These are phyloP conservation scores for Diachasmimorpha longicaudata DNA, from an alignment of 1,140 invertebrate genomes.

Conservation along the genomic window DNA sequence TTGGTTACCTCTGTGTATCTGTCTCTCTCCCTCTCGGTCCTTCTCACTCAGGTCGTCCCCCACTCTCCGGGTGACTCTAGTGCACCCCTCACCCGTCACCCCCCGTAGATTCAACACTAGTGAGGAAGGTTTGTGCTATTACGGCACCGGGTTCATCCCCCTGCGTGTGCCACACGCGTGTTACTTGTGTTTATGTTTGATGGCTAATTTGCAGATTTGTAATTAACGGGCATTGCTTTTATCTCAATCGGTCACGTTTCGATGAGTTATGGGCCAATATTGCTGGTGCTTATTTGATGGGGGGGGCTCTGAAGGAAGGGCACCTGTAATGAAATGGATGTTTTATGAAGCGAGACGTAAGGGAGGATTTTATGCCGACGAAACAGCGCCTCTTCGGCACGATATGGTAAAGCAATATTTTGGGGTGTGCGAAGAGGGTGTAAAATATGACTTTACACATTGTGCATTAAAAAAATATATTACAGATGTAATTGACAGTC, in stretches of 20 bases:
- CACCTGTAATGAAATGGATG: too few relatives aligned
- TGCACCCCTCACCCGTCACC: slow-evolving; percentile 8
- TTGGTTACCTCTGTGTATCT: slow-evolving; percentile 30
- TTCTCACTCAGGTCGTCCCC: slow-evolving; percentile 45
- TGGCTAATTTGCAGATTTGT: neutral
- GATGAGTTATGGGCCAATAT: neutral
- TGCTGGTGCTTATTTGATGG: too few relatives aligned
- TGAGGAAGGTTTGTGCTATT: neutral
- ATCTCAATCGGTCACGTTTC: neutral
- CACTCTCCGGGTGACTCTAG: neutral
- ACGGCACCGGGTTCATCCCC: neutral
- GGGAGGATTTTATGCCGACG: too few relatives aligned
- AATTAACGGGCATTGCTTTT: neutral
- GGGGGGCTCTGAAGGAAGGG: too few relatives aligned
- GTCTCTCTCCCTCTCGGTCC: slow-evolving; percentile 32
- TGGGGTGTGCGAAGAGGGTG: too few relatives aligned
- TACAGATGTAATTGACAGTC: too few relatives aligned
- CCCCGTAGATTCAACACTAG: neutral
- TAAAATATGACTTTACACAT: too few relatives aligned
- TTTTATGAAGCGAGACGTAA: too few relatives aligned
- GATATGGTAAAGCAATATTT: too few relatives aligned
- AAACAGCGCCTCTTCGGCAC: too few relatives aligned
- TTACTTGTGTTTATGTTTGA: neutral
- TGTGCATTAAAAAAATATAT: too few relatives aligned
- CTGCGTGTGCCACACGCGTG: neutral